Conservation (phyloP, 2,797 vertebrate genomes). For the Agapornis canus region DNA sequence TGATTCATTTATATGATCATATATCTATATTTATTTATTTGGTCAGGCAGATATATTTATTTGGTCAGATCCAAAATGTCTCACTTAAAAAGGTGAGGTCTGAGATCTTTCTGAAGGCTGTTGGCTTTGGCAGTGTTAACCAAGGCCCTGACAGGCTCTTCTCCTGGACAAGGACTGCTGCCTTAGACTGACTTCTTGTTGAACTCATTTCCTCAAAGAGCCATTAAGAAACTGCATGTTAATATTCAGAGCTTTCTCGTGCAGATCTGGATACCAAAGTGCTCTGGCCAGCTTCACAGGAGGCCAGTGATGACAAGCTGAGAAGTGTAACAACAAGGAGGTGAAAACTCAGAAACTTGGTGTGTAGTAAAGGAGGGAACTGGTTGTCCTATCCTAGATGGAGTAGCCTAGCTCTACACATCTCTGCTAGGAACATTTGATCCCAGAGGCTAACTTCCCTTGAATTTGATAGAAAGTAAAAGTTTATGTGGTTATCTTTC, state of each 20-base stretch:
- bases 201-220: not conserved
- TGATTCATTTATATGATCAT: not conserved
- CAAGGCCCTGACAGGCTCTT: not conserved
- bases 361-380: not conserved
- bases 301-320: not conserved
- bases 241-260: not conserved
- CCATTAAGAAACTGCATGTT: rapidly evolving
- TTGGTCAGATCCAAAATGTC: not conserved
- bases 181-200: not conserved
- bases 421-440: not conserved
- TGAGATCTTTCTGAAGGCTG: not conserved
- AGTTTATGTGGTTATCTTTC: not conserved
- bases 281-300: not conserved
- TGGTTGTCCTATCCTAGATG: not conserved
- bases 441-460: not conserved
- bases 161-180: not conserved
- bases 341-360: not conserved
- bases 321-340: not conserved
- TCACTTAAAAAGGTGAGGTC: not conserved
- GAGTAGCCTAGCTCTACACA: not conserved
- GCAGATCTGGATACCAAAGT: not conserved
- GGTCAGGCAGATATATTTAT: not conserved
- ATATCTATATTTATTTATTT: not conserved
- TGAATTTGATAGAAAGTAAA: not conserved
- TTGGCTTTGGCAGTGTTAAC: not conserved